These are phyloP conservation scores for Hermaeophaga mercurialis DNA, from an alignment of 2,888 invertebrate genomes.

Conservation along the genomic window DNA sequence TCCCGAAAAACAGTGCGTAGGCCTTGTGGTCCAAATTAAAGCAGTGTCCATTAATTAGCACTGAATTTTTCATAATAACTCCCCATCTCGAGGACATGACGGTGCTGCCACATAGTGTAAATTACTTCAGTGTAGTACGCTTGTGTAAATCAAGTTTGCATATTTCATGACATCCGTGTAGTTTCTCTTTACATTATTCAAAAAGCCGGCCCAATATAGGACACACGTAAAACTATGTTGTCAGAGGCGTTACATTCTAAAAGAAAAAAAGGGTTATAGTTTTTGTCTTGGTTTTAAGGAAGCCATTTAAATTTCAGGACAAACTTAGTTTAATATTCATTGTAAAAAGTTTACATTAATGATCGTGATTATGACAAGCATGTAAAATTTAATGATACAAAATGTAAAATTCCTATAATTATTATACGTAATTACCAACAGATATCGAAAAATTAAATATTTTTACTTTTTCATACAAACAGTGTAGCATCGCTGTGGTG, in stretches of 20 bases:
- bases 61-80: constrained; percentile 15
- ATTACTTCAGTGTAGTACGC: constrained; percentile 36
- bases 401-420: no score
- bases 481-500: no score
- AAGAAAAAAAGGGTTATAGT: no score
- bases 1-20: not conserved
- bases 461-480: no score
- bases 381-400: no score
- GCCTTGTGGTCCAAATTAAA: not conserved
- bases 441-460: no score
- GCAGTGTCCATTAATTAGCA: constrained; percentile 5
- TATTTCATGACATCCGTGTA: constrained; percentile 38
- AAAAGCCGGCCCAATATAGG: constrained; percentile 26
- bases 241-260: not conserved
- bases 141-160: constrained; percentile 48
- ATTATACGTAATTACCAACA: no score
- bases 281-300: no score
- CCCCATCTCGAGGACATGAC: constrained; percentile 10
- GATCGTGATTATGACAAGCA: no score
- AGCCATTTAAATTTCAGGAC: no score
- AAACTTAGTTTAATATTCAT: no score
- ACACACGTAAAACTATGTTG: constrained; percentile 19
- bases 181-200: constrained; percentile 41
- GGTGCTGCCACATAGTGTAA: constrained; percentile 16
- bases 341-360: no score